These are phyloP conservation scores for Lochmaea crataegi DNA, from an alignment of 2,888 invertebrate genomes.

Conservation along the genomic window DNA sequence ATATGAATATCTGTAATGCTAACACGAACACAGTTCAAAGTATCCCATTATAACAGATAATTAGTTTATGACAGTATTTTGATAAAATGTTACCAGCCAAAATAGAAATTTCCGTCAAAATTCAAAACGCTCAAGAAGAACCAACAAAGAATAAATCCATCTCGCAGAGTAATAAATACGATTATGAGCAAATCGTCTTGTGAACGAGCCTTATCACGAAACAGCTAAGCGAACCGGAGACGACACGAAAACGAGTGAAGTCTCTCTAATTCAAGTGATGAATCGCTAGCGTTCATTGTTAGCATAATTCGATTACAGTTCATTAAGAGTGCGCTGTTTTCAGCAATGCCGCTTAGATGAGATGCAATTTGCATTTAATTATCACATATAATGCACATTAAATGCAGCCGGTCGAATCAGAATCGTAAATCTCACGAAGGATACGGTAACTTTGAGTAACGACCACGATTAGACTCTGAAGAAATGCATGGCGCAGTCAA, in stretches of 20 bases:
- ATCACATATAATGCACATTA: conserved; percentile 67
- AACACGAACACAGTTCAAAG: too few species aligned
- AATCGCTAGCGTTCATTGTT: conserved; percentile 60
- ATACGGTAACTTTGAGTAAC: conserved; percentile 60
- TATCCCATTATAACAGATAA: too few species aligned
- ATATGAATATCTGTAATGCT: too few species aligned
- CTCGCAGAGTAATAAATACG: too few species aligned
- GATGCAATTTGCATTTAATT: conserved; percentile 67
- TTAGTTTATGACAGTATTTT: too few species aligned
- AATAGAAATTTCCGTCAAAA: too few species aligned
- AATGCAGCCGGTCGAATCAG: conserved; percentile 53
- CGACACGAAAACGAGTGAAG: conserved; percentile 36
- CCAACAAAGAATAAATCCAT: too few species aligned
- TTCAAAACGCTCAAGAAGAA: too few species aligned
- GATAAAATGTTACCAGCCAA: too few species aligned
- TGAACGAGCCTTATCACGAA: conserved; percentile 49
- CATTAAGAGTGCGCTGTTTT: conserved; percentile 66
- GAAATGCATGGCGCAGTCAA: conserved; percentile 19
- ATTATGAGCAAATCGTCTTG: conserved; percentile 36
- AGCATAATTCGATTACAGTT: conserved; percentile 65
- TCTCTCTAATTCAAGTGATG: conserved; percentile 34
- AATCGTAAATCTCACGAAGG: conserved; percentile 59
- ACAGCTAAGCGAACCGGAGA: conserved; percentile 35
- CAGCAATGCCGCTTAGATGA: conserved; percentile 65
- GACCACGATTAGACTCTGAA: conserved; percentile 57